Evolutionary conservation across 2,797 vertebrate genomes (phyloP).

Genomic region (Choloepus didactylus): DNA sequence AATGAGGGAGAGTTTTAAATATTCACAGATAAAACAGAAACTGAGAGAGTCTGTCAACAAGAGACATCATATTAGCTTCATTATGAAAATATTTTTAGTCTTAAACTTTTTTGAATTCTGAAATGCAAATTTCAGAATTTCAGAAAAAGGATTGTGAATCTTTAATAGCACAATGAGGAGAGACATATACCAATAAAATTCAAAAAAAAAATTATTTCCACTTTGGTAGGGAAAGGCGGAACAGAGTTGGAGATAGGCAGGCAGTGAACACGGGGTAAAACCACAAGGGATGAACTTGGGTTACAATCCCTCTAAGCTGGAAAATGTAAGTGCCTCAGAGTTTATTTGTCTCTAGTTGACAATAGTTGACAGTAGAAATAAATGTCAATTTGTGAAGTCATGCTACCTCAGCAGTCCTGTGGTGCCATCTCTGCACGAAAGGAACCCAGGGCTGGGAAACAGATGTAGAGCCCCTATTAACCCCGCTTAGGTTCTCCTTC

Average conservation of each 20-base stretch:
- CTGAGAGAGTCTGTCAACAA: no score
- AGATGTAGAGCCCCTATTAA: background rate
- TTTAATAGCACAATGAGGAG: background rate
- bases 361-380: background rate
- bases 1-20: no score
- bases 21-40: no score
- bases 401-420: background rate
- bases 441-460: background rate
- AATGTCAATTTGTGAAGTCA: background rate
- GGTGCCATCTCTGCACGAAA: background rate
- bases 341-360: background rate
- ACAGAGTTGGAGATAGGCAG: background rate
- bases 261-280: background rate
- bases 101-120: slow-evolving; percentile 35
- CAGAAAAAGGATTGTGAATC: background rate
- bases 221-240: background rate
- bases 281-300: background rate
- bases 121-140: slow-evolving; percentile 29
- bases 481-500: background rate
- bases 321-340: background rate
- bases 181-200: background rate
- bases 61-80: background rate
- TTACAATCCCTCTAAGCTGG: background rate
- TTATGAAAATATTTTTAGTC: slow-evolving; percentile 33
- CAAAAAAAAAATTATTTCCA: background rate